phyloP scores from a whole-genome alignment of 2,113 vertebrate species.

The Seriola quinqueradiata region DNA sequence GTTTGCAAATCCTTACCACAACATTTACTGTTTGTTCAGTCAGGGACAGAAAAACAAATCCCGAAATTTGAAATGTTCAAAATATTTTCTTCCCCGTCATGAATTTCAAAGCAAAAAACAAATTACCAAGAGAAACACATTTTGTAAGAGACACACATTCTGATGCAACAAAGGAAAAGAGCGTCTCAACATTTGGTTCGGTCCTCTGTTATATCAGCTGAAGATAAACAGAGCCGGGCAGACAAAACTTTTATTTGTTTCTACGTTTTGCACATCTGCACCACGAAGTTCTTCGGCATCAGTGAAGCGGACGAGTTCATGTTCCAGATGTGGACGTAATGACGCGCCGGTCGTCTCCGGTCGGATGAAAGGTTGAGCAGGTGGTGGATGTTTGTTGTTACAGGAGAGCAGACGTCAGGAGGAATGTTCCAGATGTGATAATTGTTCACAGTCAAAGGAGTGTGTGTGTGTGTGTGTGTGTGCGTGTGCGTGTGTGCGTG shows the following conservation, averaged over 20 bases:
- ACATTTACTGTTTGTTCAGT: not conserved
- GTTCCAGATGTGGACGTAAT: conserved; percentile 46
- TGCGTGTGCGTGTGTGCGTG: too few species aligned
- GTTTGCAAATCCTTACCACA: not conserved
- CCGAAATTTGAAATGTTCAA: not conserved
- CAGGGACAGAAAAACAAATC: conserved; percentile 3
- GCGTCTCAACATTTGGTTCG: conserved; percentile 6
- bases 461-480: too few species aligned
- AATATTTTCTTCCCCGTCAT: not conserved
- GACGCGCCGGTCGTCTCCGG: not conserved
- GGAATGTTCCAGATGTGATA: conserved; percentile 58
- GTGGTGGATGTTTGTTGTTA: conserved; percentile 58
- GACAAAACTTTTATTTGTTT: not conserved
- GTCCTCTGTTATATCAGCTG: not conserved
- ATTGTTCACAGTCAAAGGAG: conserved; percentile 42
- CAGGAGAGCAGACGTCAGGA: conserved; percentile 18
- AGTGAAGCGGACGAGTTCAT: not conserved
- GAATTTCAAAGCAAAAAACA: conserved; percentile 21
- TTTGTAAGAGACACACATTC: conserved; percentile 21
- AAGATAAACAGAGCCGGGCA: not conserved
- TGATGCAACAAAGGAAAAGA: conserved; percentile 37
- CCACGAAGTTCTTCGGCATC: not conserved
- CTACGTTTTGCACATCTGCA: not conserved
- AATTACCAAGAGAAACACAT: conserved; percentile 32
- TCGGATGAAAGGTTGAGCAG: conserved; percentile 50